Evolutionary conservation across 2,888 invertebrate species (phyloP).

Genomic region (Tipula helvola): DNA sequence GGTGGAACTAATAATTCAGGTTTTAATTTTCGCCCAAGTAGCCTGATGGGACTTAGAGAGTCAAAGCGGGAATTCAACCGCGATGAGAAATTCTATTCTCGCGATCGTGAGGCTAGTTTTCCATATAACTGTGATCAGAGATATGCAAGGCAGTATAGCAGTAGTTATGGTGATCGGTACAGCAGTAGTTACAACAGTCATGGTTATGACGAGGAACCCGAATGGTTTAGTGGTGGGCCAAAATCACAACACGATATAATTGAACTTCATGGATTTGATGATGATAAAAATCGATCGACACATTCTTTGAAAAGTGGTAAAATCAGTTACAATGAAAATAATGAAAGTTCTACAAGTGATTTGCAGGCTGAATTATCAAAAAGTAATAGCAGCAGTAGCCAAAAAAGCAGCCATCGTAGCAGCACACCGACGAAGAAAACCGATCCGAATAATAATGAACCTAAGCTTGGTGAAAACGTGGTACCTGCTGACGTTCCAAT

Average conservation of each 20-base stretch:
- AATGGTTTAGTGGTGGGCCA: conserved; percentile 33
- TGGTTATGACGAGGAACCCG: conserved; percentile 24
- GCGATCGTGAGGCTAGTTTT: neutral
- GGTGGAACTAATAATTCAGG: neutral
- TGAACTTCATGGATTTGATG: conserved; percentile 29
- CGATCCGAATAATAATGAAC: neutral
- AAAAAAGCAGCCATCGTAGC: neutral
- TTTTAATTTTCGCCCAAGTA: neutral
- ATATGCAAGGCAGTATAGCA: neutral
- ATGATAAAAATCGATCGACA: neutral
- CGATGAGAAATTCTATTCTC: neutral
- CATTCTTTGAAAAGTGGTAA: neutral
- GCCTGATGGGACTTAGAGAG: neutral
- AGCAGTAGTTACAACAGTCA: neutral
- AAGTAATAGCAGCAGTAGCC: neutral
- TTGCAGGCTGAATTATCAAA: neutral
- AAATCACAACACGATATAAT: conserved; percentile 31
- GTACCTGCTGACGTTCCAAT: neutral
- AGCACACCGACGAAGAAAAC: neutral
- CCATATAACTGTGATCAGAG: neutral
- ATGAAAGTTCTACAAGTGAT: neutral
- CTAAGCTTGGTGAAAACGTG: neutral
- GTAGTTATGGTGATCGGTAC: neutral
- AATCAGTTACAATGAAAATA: neutral
- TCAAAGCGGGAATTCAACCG: neutral